A percentile compares a stretch with the other conserved stretches of the same genome.
Conservation (phyloP, 2,888 invertebrate genomes). For the Automeris io region DNA sequence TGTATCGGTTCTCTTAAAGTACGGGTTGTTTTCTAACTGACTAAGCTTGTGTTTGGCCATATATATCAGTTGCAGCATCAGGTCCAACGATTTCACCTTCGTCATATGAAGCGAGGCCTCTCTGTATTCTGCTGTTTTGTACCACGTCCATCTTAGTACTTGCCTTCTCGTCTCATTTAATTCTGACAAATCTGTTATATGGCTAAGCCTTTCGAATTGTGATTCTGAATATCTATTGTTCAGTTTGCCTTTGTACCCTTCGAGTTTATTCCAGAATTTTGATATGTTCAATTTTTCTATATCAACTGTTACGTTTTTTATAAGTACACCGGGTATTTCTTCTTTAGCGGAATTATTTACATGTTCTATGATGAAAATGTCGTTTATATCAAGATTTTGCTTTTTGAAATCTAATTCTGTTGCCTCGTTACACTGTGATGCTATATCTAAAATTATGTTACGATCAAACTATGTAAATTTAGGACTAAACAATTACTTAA, state of each 20-base stretch:
- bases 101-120: slow-evolving; percentile 5
- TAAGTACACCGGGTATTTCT: not conserved
- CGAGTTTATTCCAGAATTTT: slow-evolving; percentile 8
- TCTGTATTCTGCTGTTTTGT: not conserved
- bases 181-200: not conserved
- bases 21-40: slow-evolving; percentile 20
- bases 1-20: slow-evolving; percentile 26
- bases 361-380: slow-evolving; percentile 10
- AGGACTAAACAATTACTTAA: no score
- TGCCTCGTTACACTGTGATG: not conserved
- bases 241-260: not conserved
- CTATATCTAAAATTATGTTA: not conserved
- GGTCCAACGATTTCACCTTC: slow-evolving; percentile 20
- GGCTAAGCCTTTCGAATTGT: not conserved
- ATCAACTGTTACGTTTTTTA: slow-evolving; percentile 10
- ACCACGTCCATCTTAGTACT: slow-evolving; percentile 5
- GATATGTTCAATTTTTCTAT: slow-evolving; percentile 12
- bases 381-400: slow-evolving; percentile 11
- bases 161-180: slow-evolving; percentile 12
- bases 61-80: slow-evolving; percentile 34
- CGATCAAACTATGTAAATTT: no score
- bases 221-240: not conserved
- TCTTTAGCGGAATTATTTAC: not conserved
- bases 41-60: slow-evolving; percentile 31
- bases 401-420: not conserved